Evolutionary conservation across 2,113 vertebrate species (phyloP), one percentile per base, ranked within the genome.

Genomic region (Calypte anna): DNA sequence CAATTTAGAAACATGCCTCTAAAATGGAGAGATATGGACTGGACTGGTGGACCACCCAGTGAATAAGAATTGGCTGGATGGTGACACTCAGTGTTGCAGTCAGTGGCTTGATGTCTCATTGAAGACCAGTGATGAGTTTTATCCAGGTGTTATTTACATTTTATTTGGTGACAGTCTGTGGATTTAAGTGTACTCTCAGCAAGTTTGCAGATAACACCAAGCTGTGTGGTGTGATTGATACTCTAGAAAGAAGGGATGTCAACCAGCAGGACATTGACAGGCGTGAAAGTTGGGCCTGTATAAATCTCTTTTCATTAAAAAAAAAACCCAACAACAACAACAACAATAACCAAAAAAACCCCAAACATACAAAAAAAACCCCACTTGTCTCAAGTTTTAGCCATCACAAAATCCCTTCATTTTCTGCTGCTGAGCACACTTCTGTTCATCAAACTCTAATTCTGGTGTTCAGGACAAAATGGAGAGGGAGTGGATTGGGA

Each of bases 41-140:
- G 86, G 48, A 36, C 0, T 0, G 9, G 7, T 9, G 9, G 31
- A 38, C 14, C 21, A 38, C 19, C 58, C 1, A 0, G 18, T 14
- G 17, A 8, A 17, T 58, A 67, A 70, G 30, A 75, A 79, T n/a
- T 27, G 10, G 48, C 70, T 1, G 2, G 9, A 72, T 27, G 8
- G 8, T 27, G 3, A 0, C 46, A 19, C 36, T 53, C 33, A 48
- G 3, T 66, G 38, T 18, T 68, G n/a, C 2, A 1, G 28, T 70
- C 66, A 74, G 8, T 7, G 3, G 55, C 31, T 46, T 30, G 5
- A 48, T 55, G 62, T n/a, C 40, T 12, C 3, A 1, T 11, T 40
- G 23, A 6, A 44, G 23, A 93, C 2, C 55, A 67, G n/a, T 38
- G 67, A 75, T 0, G 2, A 70, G 33, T 31, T 44, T 6, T 10